Conservation (phyloP, 1,140 invertebrate species). For the Polypedilum vanderplanki region DNA sequence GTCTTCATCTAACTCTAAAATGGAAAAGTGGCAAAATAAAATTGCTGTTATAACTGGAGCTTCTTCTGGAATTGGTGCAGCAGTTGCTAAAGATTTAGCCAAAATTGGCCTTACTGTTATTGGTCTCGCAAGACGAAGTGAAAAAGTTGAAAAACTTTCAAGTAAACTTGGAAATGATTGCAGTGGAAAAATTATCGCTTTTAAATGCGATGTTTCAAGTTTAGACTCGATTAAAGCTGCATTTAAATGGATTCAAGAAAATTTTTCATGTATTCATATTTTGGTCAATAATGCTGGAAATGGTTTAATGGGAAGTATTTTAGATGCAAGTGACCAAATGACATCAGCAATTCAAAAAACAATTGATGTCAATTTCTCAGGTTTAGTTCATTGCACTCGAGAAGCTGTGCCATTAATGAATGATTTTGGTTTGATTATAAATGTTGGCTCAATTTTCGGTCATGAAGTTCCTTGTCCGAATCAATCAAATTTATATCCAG, state of each 20-base stretch:
- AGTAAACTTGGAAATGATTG: neutral
- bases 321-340: neutral
- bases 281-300: constrained; percentile 67
- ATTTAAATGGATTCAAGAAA: constrained; percentile 55
- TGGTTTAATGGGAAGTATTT: constrained; percentile 34
- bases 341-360: neutral
- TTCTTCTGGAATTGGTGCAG: constrained; percentile 48
- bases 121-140: constrained; percentile 54
- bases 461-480: neutral
- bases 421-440: constrained; percentile 31
- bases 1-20: constrained; percentile 17
- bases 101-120: constrained; percentile 55
- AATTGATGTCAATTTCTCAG: constrained; percentile 65
- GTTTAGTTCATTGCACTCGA: constrained; percentile 56
- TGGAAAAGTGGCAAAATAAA: constrained; percentile 45
- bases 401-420: constrained; percentile 48
- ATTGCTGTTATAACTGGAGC: constrained; percentile 51
- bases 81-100: constrained; percentile 45
- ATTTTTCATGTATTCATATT: constrained; percentile 59
- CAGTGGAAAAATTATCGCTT: constrained; percentile 33
- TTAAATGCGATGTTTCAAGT: constrained; percentile 54
- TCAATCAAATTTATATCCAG: constrained; percentile 47
- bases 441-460: neutral
- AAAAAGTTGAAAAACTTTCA: constrained; percentile 46
- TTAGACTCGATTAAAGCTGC: constrained; percentile 56